Evolutionary conservation across 30 jellyfish, hydroid and myxozoan genomes (phyloP), one percentile per base, ranked within the genome.

Genomic region (Aurelia sp.): DNA sequence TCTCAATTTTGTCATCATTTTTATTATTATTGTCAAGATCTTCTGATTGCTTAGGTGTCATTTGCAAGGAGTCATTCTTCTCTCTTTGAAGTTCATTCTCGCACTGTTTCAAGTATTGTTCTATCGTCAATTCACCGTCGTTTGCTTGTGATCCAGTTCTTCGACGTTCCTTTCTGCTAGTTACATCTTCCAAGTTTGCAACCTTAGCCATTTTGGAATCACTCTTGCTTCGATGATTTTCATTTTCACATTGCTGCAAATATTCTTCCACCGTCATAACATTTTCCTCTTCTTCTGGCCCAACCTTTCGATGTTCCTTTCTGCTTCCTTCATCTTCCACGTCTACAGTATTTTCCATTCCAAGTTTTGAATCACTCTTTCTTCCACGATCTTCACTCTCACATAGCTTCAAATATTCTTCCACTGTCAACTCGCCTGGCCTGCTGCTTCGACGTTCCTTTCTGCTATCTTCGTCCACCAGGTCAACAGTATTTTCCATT

Each of bases 381-480:
- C 47, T 7, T 69, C 62, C n/a, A n/a, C 8, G 38, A 3, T 21
- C 74, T 21, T 75, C 74, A 22, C 4, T 52, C 31, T 19, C 58
- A 48, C 53, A 13, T 21, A 50, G 57, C 58, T 40, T n/a, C 75
- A n/a, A 53, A 75, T 44, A 22, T 5, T 75, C 74, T 10, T 72
- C 84, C 8, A 15, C 47, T 44, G 52, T 16, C 22, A 18, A 24
- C 19, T 60, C 30, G 8, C 2, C 79, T 55, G 21, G 30, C 24
- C 4, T 15, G 13, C 4, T 79, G 22, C 50, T 78, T 0, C 17
- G 30, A 11, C 19, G 55, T 30, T 52, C 50, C 9, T 27, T 22
- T 53, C 51, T 30, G 19, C 18, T 78, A 57, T 0, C 12, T 27
- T 52, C 80, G 0, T 31, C 38, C 19, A 52, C 87, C 15, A 55